Base-by-base conservation (phyloP, 2,797 vertebrate species). In the Epinephelus coioides region DNA sequence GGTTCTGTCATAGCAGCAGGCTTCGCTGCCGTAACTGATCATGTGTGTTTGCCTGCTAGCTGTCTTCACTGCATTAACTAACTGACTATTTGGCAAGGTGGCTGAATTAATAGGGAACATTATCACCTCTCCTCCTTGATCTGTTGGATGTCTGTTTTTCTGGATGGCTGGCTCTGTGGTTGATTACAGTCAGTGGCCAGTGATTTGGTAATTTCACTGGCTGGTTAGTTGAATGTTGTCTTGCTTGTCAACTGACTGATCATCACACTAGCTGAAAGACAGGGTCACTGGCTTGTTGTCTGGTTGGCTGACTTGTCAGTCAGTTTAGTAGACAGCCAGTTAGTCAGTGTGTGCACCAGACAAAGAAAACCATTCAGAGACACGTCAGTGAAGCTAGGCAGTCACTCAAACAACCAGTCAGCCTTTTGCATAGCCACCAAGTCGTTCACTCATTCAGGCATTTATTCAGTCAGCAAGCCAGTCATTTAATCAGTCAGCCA, bases 11-110 rank as follows among this genome's bases (percentile, higher is more conserved):
- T 51, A 83, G 70, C 84, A 88, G 86, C 78, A 81, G 85, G 81
- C 83, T 82, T 76, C 18, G 34, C 88, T 88, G 88, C 84, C 56
- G 21, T 83, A 71, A 57, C 76, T 66, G 74, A 85, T 89, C 79
- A 82, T 86, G 83, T 76, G 86, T 86, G 84, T 88, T 84, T 77
- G 87, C 84, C 19, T 68, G 66, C 69, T 76, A n/a, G 70, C 78
- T 90, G 85, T 90, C 84, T 78, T 72, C 77, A 46, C 80, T 68
- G 72, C 78, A 88, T 91, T 90, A 85, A 67, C 84, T 75, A 71
- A 74, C 64, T 82, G 67, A 72, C 75, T 83, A n/a, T 82, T 80
- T 81, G 82, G 84, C 86, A 74, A 18, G 69, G 59, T 57, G 74
- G 64, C 79, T 84, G 83, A 75, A 87, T 90, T 76, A 70, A 87